These are phyloP conservation scores for Anastatus disparis DNA, from an alignment of 1,140 invertebrate genomes.

Conservation along the genomic window DNA sequence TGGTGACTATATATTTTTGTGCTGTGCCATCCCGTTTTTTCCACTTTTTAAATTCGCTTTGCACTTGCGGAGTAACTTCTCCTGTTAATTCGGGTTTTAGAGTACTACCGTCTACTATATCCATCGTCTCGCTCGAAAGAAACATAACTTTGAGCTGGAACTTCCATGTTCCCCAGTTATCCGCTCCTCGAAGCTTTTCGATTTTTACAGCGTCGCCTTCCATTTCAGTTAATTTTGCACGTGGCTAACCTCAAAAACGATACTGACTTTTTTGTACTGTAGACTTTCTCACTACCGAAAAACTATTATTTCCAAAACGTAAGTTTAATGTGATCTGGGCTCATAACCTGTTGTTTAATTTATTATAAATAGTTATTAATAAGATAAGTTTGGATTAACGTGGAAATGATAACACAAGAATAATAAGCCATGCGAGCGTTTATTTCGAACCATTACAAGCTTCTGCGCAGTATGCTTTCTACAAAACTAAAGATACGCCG, in stretches of 20 bases:
- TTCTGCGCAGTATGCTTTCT: too few relatives aligned
- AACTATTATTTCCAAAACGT: not conserved
- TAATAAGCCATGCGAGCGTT: too few relatives aligned
- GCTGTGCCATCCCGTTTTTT: conserved; percentile 42
- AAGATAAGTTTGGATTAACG: too few relatives aligned
- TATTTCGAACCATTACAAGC: too few relatives aligned
- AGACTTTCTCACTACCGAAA: not conserved
- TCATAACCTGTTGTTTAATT: conserved; percentile 39
- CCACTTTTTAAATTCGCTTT: conserved; percentile 27
- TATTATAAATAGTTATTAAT: too few relatives aligned
- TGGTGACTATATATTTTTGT: conserved; percentile 47
- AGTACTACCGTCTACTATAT: conserved; percentile 28
- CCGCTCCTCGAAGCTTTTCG: not conserved
- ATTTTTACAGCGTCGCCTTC: conserved; percentile 8
- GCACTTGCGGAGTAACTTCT: not conserved
- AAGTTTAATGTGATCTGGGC: not conserved
- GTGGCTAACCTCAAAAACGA: too few relatives aligned
- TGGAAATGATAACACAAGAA: too few relatives aligned
- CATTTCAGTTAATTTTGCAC: conserved; percentile 12
- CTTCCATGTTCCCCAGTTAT: conserved; percentile 14
- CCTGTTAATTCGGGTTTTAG: conserved; percentile 36
- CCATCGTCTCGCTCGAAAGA: not conserved
- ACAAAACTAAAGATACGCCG: too few relatives aligned
- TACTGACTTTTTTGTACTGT: not conserved
- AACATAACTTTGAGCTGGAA: conserved; percentile 5